Percentiles rank a stretch among this genome's conserved stretches.
phyloP scores from a whole-genome alignment of 1,140 invertebrate species.

The Trichonephila inaurata region DNA sequence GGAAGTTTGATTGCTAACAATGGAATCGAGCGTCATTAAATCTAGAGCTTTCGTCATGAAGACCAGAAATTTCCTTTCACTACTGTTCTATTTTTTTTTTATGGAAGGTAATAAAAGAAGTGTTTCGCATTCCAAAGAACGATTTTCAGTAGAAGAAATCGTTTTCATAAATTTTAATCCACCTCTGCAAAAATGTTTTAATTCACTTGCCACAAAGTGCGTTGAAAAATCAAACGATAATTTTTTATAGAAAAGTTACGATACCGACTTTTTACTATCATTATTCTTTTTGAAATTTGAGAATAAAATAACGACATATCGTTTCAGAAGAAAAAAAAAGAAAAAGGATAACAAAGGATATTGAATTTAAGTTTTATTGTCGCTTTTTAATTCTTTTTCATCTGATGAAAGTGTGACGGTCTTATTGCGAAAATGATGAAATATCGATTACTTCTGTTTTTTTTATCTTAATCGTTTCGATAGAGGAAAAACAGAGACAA shows the following conservation, averaged over 20 bases:
- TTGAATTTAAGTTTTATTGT: neutral
- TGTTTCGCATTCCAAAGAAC: neutral
- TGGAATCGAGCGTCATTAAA: conserved; percentile 42
- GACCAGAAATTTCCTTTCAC: neutral
- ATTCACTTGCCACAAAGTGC: neutral
- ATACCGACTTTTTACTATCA: neutral
- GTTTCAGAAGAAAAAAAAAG: neutral
- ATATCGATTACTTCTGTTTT: neutral
- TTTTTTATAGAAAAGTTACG: neutral
- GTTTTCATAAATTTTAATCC: neutral
- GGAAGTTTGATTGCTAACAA: conserved; percentile 51
- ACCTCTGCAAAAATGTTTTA: neutral
- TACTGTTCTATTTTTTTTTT: neutral
- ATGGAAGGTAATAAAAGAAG: neutral
- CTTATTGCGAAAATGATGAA: neutral
- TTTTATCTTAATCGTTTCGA: neutral
- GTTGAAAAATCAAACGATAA: neutral
- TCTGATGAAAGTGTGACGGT: neutral
- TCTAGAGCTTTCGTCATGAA: conserved; percentile 7
- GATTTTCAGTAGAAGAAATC: neutral
- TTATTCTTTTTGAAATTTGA: neutral
- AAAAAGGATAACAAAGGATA: neutral
- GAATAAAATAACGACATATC: neutral
- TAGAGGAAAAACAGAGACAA: neutral
- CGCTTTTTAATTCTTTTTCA: neutral